Evolutionary conservation across 2,113 vertebrate species (phyloP), one percentile per base, ranked within the genome.

Genomic region (Pelmatolapia mariae): DNA sequence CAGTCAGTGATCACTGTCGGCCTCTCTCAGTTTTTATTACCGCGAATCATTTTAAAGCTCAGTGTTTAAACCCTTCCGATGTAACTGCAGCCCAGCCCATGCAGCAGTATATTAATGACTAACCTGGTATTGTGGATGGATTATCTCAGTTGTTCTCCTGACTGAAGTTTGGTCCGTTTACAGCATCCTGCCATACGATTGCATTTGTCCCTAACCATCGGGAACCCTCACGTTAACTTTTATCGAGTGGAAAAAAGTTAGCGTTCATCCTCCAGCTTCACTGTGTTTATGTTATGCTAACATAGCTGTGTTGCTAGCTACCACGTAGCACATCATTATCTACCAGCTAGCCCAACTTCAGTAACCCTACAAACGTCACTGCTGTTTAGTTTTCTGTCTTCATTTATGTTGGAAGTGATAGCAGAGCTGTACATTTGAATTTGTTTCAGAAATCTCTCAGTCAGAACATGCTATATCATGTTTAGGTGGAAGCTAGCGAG

Each of bases 21-120:
- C 11, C 54, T 56, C 54, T 26, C 0, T 26, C 2, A 0, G 4
- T 8, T 56, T 56, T 26, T 56, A 56, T 56, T 56, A 26, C 7
- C 0, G 1, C 11, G 0, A 56, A 15, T 24, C 4, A 56, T 24
- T 24, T 56, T 56, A 56, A 56, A 56, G 6, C 2, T 56, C 53
- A 7, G 53, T 56, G 0, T 56, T 56, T 4, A 54, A 22, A 54
- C 6, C 52, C n/a, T 54, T 56, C 0, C 0, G 1, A 56, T 4
- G 53, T 56, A 56, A 0, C 22, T 56, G 1, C 53, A 54, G 53
- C 47, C 7, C 45, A 50, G 15, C 52, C 52, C 52, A 22, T 22
- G 52, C n/a, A 12, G n/a, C 6, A 4, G n/a, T 54, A 50, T 19
- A 2, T 9, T 0, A 50, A 5, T 9, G 4, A 50, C 47, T 50